A percentile compares a stretch with the other conserved stretches of the same genome.
Conservation (phyloP, 2,113 vertebrate species). For the Oreotrochilus melanogaster region DNA sequence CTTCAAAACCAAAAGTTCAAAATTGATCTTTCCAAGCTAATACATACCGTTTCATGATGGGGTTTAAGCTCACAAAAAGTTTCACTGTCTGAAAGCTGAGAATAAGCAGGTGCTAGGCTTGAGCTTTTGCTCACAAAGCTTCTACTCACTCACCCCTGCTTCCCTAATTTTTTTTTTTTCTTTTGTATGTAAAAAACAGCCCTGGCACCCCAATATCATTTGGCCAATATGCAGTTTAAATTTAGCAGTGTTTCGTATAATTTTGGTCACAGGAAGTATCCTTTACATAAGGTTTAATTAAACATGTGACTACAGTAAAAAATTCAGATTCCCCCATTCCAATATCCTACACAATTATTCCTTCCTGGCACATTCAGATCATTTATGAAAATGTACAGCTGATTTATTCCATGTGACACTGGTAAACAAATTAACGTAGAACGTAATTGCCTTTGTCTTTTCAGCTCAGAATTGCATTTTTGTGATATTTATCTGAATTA, state of each 20-base stretch:
- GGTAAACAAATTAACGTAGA: conserved; percentile 51
- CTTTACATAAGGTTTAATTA: neutral
- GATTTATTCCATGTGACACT: conserved; percentile 11
- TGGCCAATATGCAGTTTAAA: neutral
- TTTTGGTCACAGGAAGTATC: neutral
- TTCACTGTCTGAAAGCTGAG: neutral
- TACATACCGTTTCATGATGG: neutral
- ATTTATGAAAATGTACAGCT: neutral
- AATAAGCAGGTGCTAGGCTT: neutral
- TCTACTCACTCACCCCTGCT: neutral
- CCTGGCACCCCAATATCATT: neutral
- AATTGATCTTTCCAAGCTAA: neutral
- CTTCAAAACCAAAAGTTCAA: neutral
- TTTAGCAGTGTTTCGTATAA: neutral
- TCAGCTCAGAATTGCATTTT: neutral
- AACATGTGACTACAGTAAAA: neutral
- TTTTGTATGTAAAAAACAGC: neutral
- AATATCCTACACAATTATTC: neutral
- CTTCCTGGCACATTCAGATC: neutral
- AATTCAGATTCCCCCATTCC: neutral
- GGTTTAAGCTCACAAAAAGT: neutral
- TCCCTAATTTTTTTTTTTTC: neutral
- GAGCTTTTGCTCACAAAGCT: neutral
- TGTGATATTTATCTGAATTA: conserved; percentile 45
- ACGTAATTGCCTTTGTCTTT: conserved; percentile 61